A percentile compares a stretch with the other conserved stretches of the same genome.
Evolutionary conservation across 2,797 vertebrate species (phyloP).

Genomic region (Megaceryle alcyon): DNA sequence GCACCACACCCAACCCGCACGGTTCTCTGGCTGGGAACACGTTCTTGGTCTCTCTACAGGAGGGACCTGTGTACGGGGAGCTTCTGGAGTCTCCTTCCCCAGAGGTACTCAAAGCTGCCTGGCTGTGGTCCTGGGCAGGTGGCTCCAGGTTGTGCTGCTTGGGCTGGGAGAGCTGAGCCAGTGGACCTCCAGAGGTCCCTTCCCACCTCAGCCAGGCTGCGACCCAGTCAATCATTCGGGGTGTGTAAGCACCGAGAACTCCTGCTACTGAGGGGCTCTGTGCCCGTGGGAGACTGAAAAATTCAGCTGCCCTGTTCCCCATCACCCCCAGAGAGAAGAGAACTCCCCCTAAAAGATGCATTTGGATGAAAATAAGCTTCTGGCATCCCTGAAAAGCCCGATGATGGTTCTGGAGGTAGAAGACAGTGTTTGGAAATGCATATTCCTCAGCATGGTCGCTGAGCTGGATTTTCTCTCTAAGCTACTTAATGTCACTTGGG

Average conservation of each 20-base stretch:
- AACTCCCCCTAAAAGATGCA: too few relatives aligned
- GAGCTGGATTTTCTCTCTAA: not conserved
- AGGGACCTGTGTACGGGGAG: not conserved
- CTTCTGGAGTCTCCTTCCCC: not conserved
- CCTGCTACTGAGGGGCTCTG: not conserved
- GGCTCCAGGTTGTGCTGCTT: not conserved
- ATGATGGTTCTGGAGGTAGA: not conserved
- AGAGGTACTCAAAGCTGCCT: not conserved
- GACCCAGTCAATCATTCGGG: fast-evolving
- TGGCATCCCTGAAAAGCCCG: not conserved
- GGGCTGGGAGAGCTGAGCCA: not conserved
- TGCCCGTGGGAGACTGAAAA: not conserved
- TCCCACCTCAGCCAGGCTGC: not conserved
- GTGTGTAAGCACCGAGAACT: not conserved
- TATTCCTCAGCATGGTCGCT: not conserved
- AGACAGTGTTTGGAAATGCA: not conserved
- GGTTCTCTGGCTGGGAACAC: too few relatives aligned
- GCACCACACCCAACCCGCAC: not conserved
- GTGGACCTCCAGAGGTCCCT: fast-evolving
- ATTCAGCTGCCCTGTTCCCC: too few relatives aligned
- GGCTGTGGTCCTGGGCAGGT: not conserved
- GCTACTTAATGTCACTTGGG: not conserved
- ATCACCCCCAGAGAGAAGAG: too few relatives aligned
- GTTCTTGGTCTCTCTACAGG: not conserved
- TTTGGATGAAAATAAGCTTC: not conserved